phyloP scores from a whole-genome alignment of 2,797 vertebrate genomes.

The Antrozous pallidus region DNA sequence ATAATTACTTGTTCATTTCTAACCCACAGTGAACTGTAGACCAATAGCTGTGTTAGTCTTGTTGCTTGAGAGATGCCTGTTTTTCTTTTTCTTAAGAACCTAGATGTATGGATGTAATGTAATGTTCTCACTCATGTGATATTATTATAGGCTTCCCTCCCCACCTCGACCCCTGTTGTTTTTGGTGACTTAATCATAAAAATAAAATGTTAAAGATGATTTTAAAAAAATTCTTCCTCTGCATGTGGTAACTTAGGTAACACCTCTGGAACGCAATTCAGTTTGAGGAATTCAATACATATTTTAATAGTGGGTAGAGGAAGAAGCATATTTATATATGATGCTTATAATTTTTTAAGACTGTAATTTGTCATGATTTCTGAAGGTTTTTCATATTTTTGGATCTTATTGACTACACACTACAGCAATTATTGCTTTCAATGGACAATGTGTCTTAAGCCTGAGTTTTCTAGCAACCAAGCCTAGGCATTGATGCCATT shows the following conservation, averaged over 20 bases:
- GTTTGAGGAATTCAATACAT: conserved; percentile 11
- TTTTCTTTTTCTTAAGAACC: neutral
- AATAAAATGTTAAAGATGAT: neutral
- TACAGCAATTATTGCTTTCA: conserved; percentile 43
- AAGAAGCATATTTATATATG: conserved; percentile 11
- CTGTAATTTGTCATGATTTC: conserved; percentile 8
- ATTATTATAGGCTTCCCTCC: neutral
- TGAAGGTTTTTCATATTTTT: conserved; percentile 20
- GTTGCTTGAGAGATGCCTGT: neutral
- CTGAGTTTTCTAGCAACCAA: conserved; percentile 6
- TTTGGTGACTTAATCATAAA: conserved; percentile 47
- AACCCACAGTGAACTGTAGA: neutral
- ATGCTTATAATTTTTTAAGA: conserved; percentile 5
- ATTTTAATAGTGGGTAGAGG: neutral
- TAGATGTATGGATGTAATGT: neutral
- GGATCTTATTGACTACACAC: neutral
- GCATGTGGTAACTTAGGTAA: neutral
- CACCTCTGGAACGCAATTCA: neutral
- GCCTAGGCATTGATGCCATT: neutral
- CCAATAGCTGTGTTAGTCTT: neutral
- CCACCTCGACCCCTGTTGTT: neutral
- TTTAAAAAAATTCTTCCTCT: neutral
- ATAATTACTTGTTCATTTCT: neutral
- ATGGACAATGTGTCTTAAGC: neutral
- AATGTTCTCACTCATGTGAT: neutral